phyloP scores from a whole-genome alignment of 2,888 invertebrate species.

The Brachynemurus nebulosus region DNA sequence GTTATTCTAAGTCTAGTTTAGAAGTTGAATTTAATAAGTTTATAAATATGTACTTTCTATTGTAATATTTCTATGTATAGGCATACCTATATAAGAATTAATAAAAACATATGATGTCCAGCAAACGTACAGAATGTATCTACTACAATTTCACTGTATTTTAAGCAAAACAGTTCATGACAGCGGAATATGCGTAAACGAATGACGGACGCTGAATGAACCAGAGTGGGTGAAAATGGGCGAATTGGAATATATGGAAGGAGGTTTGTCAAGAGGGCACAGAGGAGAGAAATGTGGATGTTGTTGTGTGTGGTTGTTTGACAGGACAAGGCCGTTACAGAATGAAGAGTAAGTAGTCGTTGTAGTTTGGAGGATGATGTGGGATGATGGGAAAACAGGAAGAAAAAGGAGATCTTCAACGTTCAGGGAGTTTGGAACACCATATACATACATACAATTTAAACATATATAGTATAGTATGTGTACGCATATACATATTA shows the following conservation, averaged over 20 bases:
- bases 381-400: background rate
- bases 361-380: background rate
- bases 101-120: no score
- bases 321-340: conserved; percentile 7
- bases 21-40: no score
- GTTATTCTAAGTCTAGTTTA: no score
- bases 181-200: background rate
- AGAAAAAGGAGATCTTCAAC: background rate
- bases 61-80: no score
- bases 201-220: background rate
- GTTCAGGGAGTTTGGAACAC: background rate
- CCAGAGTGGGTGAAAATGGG: background rate
- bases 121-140: no score
- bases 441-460: no score
- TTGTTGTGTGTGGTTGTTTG: conserved; percentile 1
- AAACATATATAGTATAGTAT: no score
- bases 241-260: background rate
- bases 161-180: background rate
- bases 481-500: no score
- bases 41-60: no score
- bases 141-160: background rate
- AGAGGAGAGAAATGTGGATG: background rate
- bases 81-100: no score
- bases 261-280: background rate
- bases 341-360: conserved; percentile 3